Base-by-base conservation (phyloP, 2,888 invertebrate genomes). In the Stegana nigrithorax region DNA sequence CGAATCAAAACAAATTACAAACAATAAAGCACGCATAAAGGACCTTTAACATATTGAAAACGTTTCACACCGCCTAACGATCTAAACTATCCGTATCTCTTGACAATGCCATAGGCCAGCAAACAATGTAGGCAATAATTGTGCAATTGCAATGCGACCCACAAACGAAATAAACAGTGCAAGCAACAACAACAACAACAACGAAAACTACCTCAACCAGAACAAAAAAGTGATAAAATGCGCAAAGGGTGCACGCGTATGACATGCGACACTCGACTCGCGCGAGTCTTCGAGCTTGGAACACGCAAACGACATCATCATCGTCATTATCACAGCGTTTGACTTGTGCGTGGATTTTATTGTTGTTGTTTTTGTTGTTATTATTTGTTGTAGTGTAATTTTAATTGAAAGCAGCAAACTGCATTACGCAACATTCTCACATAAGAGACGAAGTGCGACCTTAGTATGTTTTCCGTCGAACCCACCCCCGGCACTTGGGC, bases 51-150 rank as follows among this genome's bases (percentile, higher is more conserved):
- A 82, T 82, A 82, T 80, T 81, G 80, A 67, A 60, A 44, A 68
- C 72, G 80, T 39, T 39, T 39, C 39, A 39, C 39, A 10, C 14
- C 14, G 14, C 17, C 17, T 29, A 7, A 6, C 36, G 17, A 47
- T 21, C 17, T 47, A 47, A 47, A 10, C n/a, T 23, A 55, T 14
- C 32, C 47, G n/a, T n/a, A n/a, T n/a, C n/a, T n/a, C n/a, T n/a
- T n/a, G n/a, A n/a, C n/a, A n/a, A n/a, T 39, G 14, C n/a, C 14
- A 14, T 39, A n/a, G 39, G 17, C 39, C n/a, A 17, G 14, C 70
- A 73, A 80, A 82, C 78, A 82, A 82, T 80, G 70, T 70, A 72
- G 65, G 63, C 64, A 64, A 72, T 83, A 82, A 82, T 82, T 83
- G 83, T 67, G 75, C 73, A 75, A 80, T 81, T 79, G 81, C 74